Evolutionary conservation across 1,140 invertebrate species (phyloP).

Genomic region (Adelges cooleyi): DNA sequence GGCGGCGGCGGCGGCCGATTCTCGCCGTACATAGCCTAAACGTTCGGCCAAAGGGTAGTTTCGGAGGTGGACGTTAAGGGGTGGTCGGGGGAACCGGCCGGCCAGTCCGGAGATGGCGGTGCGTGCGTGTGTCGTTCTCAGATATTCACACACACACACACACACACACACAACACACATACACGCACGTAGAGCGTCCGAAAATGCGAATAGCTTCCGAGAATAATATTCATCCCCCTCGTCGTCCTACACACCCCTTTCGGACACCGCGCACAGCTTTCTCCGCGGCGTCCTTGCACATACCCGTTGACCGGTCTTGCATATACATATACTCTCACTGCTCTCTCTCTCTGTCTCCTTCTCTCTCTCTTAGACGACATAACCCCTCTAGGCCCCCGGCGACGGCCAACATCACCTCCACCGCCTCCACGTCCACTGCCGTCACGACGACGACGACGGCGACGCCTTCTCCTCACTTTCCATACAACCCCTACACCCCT

Average conservation of each 20-base stretch:
- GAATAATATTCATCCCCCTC: slow-evolving; percentile 20
- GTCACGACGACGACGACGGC: not conserved
- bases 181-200: slow-evolving; percentile 1
- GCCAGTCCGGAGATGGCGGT: no score
- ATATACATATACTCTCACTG: not conserved
- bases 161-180: not conserved
- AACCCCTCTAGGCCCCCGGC: not conserved
- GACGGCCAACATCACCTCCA: not conserved
- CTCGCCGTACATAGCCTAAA: not conserved
- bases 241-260: not conserved
- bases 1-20: slow-evolving; percentile 3
- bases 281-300: not conserved
- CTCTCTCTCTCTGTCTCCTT: not conserved
- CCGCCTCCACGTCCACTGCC: not conserved
- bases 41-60: not conserved
- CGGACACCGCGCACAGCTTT: not conserved
- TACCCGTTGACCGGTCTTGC: not conserved
- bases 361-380: not conserved
- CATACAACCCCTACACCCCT: slow-evolving; percentile 7
- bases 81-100: not conserved
- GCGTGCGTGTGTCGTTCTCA: not conserved
- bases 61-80: not conserved
- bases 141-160: not conserved
- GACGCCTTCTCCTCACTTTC: not conserved
- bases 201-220: slow-evolving; percentile 19